Base-by-base conservation (phyloP, 2,797 vertebrate genomes). In the Rhinophrynus dorsalis region DNA sequence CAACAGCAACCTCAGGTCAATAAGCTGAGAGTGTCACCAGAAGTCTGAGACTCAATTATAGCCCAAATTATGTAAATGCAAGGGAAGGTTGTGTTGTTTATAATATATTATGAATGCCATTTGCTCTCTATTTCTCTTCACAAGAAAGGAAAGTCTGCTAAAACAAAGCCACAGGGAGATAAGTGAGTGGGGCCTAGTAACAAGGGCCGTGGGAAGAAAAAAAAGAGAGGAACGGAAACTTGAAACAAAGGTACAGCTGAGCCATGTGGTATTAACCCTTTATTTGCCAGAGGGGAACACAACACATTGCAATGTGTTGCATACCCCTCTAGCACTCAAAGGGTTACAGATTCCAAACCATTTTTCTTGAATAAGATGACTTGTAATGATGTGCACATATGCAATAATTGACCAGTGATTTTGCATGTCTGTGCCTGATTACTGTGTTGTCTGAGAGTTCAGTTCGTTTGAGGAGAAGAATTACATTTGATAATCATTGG, bases 1-100 rank as follows among this genome's bases (percentile, higher is more conserved):
- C 69, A 73, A 73, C 69, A 66, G 69, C 61, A 73, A 73, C 69
- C 62, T 66, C 69, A 60, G 69, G 69, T 73, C 69, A 73, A 59
- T 59, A 73, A 44, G 62, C 69, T 60, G 62, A 73, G 69, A 59
- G 62, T 73, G 61, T 64, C 69, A 73, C 69, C 69, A 73, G 69
- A 65, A 73, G 69, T 73, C 69, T 73, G 55, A 24, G 69, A 54
- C 69, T 73, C 69, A 73, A 73, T 73, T 73, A 66, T 59, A 73
- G 47, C 56, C 69, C 54, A 66, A 58, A 66, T 73, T 73, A 73
- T 73, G 69, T 60, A 66, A 73, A 73, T 73, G 45, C 55, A 35
- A 11, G 23, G 57, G 61, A 73, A 66, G 62, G 55, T 54, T 73
- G 69, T 73, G 69, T 66, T 56, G 62, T 66, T 73, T 73, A 50